Percentiles rank a stretch among this genome's conserved stretches.
phyloP scores from a whole-genome alignment of 2,797 vertebrate species.

The Lacerta bilineata region DNA sequence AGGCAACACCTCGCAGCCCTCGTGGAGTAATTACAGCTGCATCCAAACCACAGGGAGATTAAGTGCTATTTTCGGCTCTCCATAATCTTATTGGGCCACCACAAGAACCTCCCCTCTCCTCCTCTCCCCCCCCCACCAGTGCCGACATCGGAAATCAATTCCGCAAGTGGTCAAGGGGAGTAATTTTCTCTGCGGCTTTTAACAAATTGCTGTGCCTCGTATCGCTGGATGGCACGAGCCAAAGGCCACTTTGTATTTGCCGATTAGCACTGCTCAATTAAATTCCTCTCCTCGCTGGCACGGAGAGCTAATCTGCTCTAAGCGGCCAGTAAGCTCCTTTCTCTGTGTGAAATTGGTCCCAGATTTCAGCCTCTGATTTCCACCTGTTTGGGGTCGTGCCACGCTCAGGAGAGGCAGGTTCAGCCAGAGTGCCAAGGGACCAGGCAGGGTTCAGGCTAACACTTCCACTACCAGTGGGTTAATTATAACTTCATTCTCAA shows the following conservation, averaged over 20 bases:
- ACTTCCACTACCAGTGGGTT: constrained; percentile 69
- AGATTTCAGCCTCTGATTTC: constrained; percentile 63
- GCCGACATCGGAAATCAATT: constrained; percentile 47
- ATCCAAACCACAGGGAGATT: constrained; percentile 49
- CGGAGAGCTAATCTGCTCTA: constrained; percentile 33
- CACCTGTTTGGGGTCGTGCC: constrained; percentile 76
- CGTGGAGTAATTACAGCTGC: constrained; percentile 47
- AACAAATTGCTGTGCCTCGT: constrained; percentile 44
- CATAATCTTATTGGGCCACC: constrained; percentile 26
- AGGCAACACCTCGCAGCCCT: constrained; percentile 69
- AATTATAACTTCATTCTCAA: constrained; percentile 68
- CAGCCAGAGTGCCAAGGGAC: constrained; percentile 81
- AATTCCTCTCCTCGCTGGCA: constrained; percentile 47
- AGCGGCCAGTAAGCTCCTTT: constrained; percentile 62
- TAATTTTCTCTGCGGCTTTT: constrained; percentile 51
- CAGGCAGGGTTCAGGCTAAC: constrained; percentile 82
- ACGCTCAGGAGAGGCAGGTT: constrained; percentile 73
- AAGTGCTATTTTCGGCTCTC: constrained; percentile 42
- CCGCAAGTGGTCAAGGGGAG: constrained; percentile 33
- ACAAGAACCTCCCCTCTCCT: background rate
- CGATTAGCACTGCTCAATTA: constrained; percentile 66
- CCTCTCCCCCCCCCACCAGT: background rate
- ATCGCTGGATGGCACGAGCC: constrained; percentile 23
- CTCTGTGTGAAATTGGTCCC: constrained; percentile 60
- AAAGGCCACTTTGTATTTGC: constrained; percentile 62